phyloP scores from a whole-genome alignment of 2,113 vertebrate species.

The Sapajus apella region DNA sequence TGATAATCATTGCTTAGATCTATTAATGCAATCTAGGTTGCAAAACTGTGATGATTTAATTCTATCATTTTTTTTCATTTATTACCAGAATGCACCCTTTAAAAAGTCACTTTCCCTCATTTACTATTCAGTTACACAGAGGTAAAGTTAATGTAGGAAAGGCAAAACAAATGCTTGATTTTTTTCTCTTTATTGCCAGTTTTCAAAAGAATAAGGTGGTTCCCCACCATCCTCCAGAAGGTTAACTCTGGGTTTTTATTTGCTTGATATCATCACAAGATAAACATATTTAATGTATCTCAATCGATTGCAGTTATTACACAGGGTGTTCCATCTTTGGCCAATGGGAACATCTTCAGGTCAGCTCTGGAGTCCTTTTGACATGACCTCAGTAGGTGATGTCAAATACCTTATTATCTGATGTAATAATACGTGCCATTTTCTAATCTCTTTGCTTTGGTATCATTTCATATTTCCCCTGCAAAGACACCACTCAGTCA shows the following conservation, averaged over 20 bases:
- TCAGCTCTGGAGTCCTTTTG: background rate
- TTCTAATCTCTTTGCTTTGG: constrained; percentile 39
- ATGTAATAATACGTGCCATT: background rate
- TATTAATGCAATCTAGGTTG: background rate
- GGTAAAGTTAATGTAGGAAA: constrained; percentile 1
- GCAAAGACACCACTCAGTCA: background rate
- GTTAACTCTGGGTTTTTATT: background rate
- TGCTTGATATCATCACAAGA: background rate
- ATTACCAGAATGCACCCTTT: background rate
- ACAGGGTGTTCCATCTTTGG: background rate
- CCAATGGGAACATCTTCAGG: background rate
- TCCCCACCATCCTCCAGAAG: background rate
- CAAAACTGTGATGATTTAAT: constrained; percentile 40
- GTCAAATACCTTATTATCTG: constrained; percentile 19
- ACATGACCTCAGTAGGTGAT: background rate
- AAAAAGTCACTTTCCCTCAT: background rate
- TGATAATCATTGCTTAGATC: background rate
- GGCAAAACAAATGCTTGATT: background rate
- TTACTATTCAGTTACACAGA: background rate
- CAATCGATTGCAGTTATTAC: background rate
- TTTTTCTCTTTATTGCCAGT: constrained; percentile 9
- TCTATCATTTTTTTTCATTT: constrained; percentile 40
- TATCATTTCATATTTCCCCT: background rate
- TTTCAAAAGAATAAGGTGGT: constrained; percentile 7
- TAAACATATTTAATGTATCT: background rate